These are phyloP conservation scores for Sceliomorpha sp. DNA, from an alignment of 2,888 invertebrate genomes.

Conservation along the genomic window DNA sequence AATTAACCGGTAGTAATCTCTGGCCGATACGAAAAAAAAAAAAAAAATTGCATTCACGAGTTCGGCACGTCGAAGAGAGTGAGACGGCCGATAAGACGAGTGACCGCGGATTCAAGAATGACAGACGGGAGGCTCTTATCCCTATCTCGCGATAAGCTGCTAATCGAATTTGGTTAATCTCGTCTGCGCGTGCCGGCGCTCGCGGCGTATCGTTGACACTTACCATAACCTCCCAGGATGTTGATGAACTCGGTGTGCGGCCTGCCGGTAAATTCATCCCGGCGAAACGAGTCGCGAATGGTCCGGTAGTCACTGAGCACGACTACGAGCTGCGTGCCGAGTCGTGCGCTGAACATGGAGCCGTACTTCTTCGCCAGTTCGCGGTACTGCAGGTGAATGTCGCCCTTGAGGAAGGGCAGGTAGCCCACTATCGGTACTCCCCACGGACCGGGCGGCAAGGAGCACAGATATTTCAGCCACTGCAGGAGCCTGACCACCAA, in stretches of 20 bases:
- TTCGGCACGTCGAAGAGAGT: too few relatives aligned
- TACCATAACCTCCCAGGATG: conserved; percentile 93
- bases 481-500: conserved; percentile 75
- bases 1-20: too few relatives aligned
- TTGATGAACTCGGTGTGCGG: conserved; percentile 93
- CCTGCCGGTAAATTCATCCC: conserved; percentile 93
- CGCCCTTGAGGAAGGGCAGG: conserved; percentile 89
- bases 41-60: too few relatives aligned
- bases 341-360: conserved; percentile 88
- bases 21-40: too few relatives aligned
- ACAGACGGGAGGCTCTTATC: too few relatives aligned
- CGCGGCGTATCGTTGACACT: conserved; percentile 79
- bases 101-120: too few relatives aligned
- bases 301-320: conserved; percentile 92
- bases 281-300: conserved; percentile 91
- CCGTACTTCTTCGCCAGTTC: conserved; percentile 90
- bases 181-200: background rate
- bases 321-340: conserved; percentile 91
- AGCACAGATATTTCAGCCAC: conserved; percentile 74
- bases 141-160: background rate
- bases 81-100: too few relatives aligned
- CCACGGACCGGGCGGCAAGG: conserved; percentile 93
- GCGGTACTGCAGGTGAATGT: conserved; percentile 88
- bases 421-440: conserved; percentile 92
- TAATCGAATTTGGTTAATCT: conserved; percentile 7